These are phyloP conservation scores for Chelidonichthys spinosus DNA, from an alignment of 2,797 vertebrate genomes.

Conservation along the genomic window DNA sequence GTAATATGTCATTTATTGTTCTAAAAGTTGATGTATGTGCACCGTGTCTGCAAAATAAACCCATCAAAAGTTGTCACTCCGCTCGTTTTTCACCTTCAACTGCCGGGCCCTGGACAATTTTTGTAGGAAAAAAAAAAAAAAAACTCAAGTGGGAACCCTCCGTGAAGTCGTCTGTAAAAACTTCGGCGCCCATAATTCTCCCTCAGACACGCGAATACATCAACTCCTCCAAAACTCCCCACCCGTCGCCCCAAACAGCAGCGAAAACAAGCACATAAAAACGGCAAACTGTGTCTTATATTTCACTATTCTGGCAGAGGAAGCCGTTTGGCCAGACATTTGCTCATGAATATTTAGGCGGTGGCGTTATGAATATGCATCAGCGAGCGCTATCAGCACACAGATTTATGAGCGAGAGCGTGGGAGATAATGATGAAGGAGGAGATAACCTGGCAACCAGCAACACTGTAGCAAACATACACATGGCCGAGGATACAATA, in stretches of 20 bases:
- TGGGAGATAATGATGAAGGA: slow-evolving; percentile 78
- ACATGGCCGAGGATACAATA: slow-evolving; percentile 28
- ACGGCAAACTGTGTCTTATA: slow-evolving; percentile 78
- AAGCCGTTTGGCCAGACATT: slow-evolving; percentile 79
- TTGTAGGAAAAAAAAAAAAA: slow-evolving; percentile 7
- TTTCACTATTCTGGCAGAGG: slow-evolving; percentile 76
- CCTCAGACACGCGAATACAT: slow-evolving; percentile 70
- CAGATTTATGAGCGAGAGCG: slow-evolving; percentile 80
- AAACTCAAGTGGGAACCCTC: slow-evolving; percentile 33
- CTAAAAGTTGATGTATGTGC: slow-evolving; percentile 70
- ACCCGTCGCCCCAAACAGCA: slow-evolving; percentile 67
- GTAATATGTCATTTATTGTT: slow-evolving; percentile 75
- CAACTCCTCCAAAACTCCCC: slow-evolving; percentile 58
- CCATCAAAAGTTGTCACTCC: slow-evolving; percentile 71
- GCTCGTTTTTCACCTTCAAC: slow-evolving; percentile 76
- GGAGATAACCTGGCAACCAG: slow-evolving; percentile 68
- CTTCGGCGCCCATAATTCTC: slow-evolving; percentile 67
- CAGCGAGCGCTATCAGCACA: slow-evolving; percentile 64
- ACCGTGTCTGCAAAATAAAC: slow-evolving; percentile 73
- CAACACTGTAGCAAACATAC: slow-evolving; percentile 7
- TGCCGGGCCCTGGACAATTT: slow-evolving; percentile 60
- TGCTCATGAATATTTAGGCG: slow-evolving; percentile 84
- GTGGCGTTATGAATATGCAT: slow-evolving; percentile 84
- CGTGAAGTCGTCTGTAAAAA: slow-evolving; percentile 50
- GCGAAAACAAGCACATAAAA: slow-evolving; percentile 80